Conservation (phyloP, 2,888 invertebrate genomes). For the Isoperla grammatica region DNA sequence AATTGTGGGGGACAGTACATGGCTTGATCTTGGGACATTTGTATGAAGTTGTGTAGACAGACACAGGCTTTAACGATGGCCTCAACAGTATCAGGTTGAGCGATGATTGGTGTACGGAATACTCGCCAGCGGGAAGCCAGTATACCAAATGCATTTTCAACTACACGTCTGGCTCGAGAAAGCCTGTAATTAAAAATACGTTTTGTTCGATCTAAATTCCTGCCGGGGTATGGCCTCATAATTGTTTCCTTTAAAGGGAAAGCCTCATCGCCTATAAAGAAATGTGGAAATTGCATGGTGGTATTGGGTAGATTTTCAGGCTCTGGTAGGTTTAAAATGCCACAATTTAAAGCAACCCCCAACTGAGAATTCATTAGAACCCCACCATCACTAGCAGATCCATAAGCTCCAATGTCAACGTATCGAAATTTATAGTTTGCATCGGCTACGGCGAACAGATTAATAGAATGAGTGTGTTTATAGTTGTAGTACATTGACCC, state of each 20-base stretch:
- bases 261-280: slow-evolving; percentile 29
- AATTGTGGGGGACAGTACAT: no score
- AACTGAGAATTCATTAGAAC: slow-evolving; percentile 25
- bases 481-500: no score
- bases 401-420: background rate
- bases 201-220: slow-evolving; percentile 21
- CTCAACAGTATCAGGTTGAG: slow-evolving; percentile 26
- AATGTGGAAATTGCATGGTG: slow-evolving; percentile 23
- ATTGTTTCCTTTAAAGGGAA: slow-evolving; percentile 27
- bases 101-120: slow-evolving; percentile 26
- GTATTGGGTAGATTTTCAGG: background rate
- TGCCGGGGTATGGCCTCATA: slow-evolving; percentile 27
- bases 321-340: slow-evolving; percentile 23
- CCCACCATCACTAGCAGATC: slow-evolving; percentile 4
- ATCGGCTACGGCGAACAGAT: no score
- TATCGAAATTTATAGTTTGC: no score
- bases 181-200: slow-evolving; percentile 30
- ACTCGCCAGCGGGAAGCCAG: slow-evolving; percentile 27
- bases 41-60: slow-evolving; percentile 16
- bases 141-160: slow-evolving; percentile 31
- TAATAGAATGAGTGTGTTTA: no score
- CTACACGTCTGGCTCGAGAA: slow-evolving; percentile 26
- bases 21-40: no score
- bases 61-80: slow-evolving; percentile 25
- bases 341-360: slow-evolving; percentile 15